A percentile compares a stretch with the other conserved stretches of the same genome.
Evolutionary conservation across 2,888 invertebrate genomes (phyloP).

Genomic region (Phaedon cochleariae): DNA sequence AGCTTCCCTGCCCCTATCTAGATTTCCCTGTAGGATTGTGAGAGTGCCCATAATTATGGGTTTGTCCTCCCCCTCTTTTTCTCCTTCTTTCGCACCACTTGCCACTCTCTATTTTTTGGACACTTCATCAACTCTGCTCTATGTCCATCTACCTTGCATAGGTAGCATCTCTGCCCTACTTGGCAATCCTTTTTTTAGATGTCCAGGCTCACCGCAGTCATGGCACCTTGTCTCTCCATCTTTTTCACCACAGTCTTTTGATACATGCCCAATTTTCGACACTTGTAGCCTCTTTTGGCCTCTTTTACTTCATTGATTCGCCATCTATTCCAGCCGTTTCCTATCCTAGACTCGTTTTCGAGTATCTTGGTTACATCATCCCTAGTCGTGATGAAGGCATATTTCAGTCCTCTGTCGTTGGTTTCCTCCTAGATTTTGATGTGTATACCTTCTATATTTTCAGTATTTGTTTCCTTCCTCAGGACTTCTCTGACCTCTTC

Average conservation of each 20-base stretch:
- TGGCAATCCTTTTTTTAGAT: conserved; percentile 32
- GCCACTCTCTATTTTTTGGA: conserved; percentile 15
- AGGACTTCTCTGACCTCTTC: conserved; percentile 1
- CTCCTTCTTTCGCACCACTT: conserved; percentile 1
- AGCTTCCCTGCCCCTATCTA: conserved; percentile 8
- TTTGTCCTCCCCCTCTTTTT: conserved; percentile 9
- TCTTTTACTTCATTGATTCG: conserved; percentile 8
- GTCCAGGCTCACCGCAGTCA: conserved; percentile 37
- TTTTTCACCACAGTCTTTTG: conserved; percentile 28
- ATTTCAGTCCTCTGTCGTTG: conserved; percentile 5
- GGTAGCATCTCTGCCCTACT: conserved; percentile 17
- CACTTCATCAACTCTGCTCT: conserved; percentile 23
- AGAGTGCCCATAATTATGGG: no score
- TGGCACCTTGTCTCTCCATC: conserved; percentile 30
- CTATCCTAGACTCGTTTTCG: conserved; percentile 16
- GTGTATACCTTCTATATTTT: neutral
- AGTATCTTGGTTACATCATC: conserved; percentile 2
- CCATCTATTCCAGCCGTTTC: conserved; percentile 23
- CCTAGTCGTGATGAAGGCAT: conserved; percentile 21
- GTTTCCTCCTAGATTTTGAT: conserved; percentile 10
- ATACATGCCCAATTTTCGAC: conserved; percentile 31
- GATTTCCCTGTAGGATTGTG: conserved; percentile 15
- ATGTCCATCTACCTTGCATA: conserved; percentile 27
- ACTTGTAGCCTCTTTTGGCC: conserved; percentile 31
- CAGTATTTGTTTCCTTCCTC: conserved; percentile 6